A percentile compares a stretch with the other conserved stretches of the same genome.
Conservation (phyloP, 2,797 vertebrate genomes). For the Labroides dimidiatus region DNA sequence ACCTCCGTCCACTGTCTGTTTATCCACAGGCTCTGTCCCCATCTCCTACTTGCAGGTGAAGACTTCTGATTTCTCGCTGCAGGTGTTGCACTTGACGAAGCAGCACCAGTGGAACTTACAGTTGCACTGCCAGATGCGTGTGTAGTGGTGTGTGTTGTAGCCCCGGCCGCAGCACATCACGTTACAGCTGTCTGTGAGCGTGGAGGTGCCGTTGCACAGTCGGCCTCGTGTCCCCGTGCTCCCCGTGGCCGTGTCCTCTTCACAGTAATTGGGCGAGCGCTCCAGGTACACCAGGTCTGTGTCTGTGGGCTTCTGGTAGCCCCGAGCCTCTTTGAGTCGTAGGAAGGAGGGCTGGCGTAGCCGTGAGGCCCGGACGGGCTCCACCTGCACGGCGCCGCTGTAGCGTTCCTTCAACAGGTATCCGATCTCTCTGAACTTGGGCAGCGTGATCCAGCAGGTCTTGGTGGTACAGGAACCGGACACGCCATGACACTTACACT, state of each 20-base stretch:
- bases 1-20: constrained; percentile 24
- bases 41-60: constrained; percentile 94
- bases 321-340: constrained; percentile 93
- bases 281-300: constrained; percentile 97
- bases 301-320: constrained; percentile 96
- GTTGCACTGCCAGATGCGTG: constrained; percentile 97
- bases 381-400: constrained; percentile 93
- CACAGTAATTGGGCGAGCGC: constrained; percentile 99
- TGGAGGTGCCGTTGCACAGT: constrained; percentile 95
- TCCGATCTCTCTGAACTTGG: constrained; percentile 97
- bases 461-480: constrained; percentile 98
- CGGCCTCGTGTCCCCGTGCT: constrained; percentile 94
- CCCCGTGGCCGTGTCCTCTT: constrained; percentile 93
- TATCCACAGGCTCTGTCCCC: constrained; percentile 9
- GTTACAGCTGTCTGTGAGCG: constrained; percentile 89
- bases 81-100: constrained; percentile 97
- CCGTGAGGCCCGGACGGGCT: constrained; percentile 93
- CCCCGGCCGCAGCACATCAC: constrained; percentile 98
- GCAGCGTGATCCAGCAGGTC: constrained; percentile 98
- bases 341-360: constrained; percentile 97
- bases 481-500: constrained; percentile 98
- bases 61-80: constrained; percentile 95
- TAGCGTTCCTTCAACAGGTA: constrained; percentile 96
- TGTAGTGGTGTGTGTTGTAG: constrained; percentile 97
- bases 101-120: constrained; percentile 99